Base-by-base conservation (phyloP, 2,113 vertebrate species). In the Periophthalmus modestus region DNA sequence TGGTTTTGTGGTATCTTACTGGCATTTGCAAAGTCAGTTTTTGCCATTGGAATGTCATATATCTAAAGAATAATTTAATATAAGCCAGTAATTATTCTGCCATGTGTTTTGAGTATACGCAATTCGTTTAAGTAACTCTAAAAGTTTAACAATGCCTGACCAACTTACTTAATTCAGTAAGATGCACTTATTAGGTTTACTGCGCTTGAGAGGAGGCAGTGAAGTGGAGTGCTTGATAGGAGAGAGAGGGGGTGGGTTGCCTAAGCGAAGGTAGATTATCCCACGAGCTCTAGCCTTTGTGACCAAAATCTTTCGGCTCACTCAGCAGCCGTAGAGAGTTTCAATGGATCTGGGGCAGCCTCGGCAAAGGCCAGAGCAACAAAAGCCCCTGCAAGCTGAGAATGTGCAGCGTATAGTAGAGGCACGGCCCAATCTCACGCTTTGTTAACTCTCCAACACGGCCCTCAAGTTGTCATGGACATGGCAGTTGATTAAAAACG, bases 241-340 rank as follows among this genome's bases (percentile, higher is more conserved):
- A 47, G 63, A 76, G 23, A 46, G 71, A 36, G 65, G 23, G 24
- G 59, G 52, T 66, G 63, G 79, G 79, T 84, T 80, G 86, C 78
- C 82, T 87, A 77, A 85, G 86, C 83, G 77, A 92, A 92, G 91
- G 92, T 89, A 93, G 92, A 94, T 92, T 90, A 94, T 93, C 89
- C 91, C 84, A 86, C 76, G 69, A 80, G 87, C 76, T 82, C 81
- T 77, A 82, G 83, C 68, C 79, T 90, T 84, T 86, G 77, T 68
- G 71, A 77, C 69, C 84, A 85, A 86, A 82, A 85, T 88, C 82
- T 82, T 89, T 80, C 74, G 74, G 79, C 83, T 85, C 79, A 84
- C 82, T 86, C 88, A 82, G 85, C 84, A 84, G 82, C 84, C 83
- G 82, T 73, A 67, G 87, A 73, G 88, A 85, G 85, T 87, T 87